phyloP scores from a whole-genome alignment of 2,113 vertebrate genomes.

The Turnix velox region DNA sequence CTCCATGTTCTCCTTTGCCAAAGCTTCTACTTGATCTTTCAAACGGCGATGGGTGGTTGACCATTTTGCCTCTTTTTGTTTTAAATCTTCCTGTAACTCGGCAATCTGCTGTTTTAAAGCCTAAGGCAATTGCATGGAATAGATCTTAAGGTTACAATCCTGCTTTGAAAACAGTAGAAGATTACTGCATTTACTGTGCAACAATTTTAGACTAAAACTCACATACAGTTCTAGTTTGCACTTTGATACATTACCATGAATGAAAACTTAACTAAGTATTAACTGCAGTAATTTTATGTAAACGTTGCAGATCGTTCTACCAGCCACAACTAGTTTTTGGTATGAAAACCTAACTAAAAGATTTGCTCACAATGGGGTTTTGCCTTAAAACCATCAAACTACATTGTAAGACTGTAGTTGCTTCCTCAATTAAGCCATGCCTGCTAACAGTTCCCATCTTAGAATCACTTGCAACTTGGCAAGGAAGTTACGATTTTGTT shows the following conservation, averaged over 20 bases:
- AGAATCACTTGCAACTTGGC: neutral
- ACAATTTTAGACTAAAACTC: neutral
- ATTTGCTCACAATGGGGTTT: neutral
- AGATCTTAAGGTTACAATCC: too few species aligned
- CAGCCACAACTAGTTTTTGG: neutral
- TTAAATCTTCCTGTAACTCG: conserved; percentile 88
- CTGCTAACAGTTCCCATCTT: neutral
- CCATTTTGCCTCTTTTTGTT: conserved; percentile 88
- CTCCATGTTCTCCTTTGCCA: conserved; percentile 81
- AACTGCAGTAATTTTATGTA: neutral
- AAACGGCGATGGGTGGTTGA: conserved; percentile 81
- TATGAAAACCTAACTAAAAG: neutral
- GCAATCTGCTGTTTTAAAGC: conserved; percentile 85
- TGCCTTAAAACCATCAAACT: neutral
- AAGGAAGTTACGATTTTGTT: neutral
- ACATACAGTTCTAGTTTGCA: neutral
- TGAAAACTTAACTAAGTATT: neutral
- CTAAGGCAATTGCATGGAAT: conserved; percentile 63
- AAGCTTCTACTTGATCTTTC: conserved; percentile 84
- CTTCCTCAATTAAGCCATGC: neutral
- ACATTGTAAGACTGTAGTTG: neutral
- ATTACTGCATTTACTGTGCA: neutral
- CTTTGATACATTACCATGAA: neutral
- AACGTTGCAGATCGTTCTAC: neutral
- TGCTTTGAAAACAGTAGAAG: neutral